Conservation (phyloP, 2,113 vertebrate species). For the Erinaceus europaeus region DNA sequence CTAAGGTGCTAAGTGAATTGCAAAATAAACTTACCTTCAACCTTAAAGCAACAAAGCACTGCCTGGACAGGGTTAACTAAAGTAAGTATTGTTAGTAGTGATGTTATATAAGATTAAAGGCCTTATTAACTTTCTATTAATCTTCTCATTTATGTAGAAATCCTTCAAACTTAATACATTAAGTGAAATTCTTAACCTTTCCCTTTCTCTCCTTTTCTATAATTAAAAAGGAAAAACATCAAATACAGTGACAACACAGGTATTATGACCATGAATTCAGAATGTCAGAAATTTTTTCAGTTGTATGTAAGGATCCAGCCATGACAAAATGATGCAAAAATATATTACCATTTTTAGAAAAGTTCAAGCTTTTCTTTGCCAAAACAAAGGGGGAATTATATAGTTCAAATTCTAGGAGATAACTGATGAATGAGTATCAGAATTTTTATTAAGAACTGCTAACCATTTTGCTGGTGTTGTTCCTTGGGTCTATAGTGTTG, state of each 20-base stretch:
- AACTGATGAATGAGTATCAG: not conserved
- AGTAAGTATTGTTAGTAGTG: not conserved
- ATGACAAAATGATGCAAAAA: conserved; percentile 31
- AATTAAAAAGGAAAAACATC: not conserved
- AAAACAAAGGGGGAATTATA: not conserved
- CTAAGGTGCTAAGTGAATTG: not conserved
- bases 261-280: conserved; percentile 35
- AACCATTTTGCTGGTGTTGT: not conserved
- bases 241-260: not conserved
- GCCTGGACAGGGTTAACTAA: not conserved
- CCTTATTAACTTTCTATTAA: conserved; percentile 36
- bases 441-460: conserved; percentile 26
- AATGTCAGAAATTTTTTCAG: conserved; percentile 38
- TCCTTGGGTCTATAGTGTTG: not conserved
- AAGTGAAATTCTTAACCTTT: conserved; percentile 4
- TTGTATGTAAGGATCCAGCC: not conserved
- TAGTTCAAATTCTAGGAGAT: not conserved
- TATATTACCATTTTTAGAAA: conserved; percentile 6
- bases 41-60: not conserved
- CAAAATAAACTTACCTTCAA: not conserved
- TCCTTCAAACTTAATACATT: conserved; percentile 7
- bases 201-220: not conserved
- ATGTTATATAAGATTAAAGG: conserved; percentile 38
- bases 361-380: conserved; percentile 32
- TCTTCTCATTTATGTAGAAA: conserved; percentile 32